Base-by-base conservation (phyloP, 2,113 vertebrate genomes). In the Lampris incognitus region DNA sequence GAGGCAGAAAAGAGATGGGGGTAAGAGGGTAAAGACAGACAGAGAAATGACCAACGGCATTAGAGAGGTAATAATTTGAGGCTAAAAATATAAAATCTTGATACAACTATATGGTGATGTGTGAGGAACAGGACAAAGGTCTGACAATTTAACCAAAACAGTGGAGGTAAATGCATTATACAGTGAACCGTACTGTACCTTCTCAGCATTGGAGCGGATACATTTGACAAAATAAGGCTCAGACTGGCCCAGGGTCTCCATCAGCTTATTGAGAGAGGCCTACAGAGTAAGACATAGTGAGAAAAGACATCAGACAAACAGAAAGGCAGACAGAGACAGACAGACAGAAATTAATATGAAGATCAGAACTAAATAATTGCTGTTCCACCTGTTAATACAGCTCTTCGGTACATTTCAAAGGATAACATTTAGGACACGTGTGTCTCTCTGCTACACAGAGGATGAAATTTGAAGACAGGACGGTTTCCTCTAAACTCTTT, bases 221-320 rank as follows among this genome's bases (percentile, higher is more conserved):
- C 98, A 99, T 89, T 99, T 99, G 86, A 99, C 98, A 94, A 99
- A 99, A 92, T 98, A 99, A 0, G 98, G 98, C 90, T 99, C 97
- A 79, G 98, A 97, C 81, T 99, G 97, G 83, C 93, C 96, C 76
- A 99, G 95, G 38, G 98, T 99, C 91, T 99, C 98, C 98, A 99
- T 99, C 78, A 99, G 94, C 79, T 99, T 99, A 83, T 95, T 98
- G 79, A 99, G 96, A 0, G 98, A 99, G 0, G 96, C 96, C 98
- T 99, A 74, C 1, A 85, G 79, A 85, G 76, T 0, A 72, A 69
- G 63, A 83, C 59, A 75, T 50, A 81, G 2, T 58, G 24, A 83
- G 24, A 10, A 36, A 63, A 38, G 10, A 39, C 2, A 36, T 68
- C 9, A 79, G 1, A 62, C 11, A 1, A 48, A 60, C 55, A 66